These are phyloP conservation scores for Silurus asotus DNA, from an alignment of 2,113 vertebrate genomes.

Conservation along the genomic window DNA sequence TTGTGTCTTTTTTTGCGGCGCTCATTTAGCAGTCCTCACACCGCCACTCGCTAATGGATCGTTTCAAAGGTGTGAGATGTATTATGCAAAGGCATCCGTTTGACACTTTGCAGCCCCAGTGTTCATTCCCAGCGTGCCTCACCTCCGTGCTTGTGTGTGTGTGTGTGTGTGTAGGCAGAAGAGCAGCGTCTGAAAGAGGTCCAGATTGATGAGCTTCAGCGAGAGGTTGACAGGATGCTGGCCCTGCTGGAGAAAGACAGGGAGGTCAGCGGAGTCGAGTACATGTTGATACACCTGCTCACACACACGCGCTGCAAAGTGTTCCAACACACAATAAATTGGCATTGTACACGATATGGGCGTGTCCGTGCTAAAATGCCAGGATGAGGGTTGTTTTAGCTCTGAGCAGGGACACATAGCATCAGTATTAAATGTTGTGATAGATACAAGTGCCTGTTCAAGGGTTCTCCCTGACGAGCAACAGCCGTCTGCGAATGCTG, in stretches of 20 bases:
- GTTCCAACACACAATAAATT: neutral
- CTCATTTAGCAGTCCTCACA: constrained; percentile 61
- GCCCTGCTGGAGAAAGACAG: constrained; percentile 59
- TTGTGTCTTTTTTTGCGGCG: constrained; percentile 37
- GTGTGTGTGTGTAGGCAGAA: constrained; percentile 56
- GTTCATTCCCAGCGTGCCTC: constrained; percentile 58
- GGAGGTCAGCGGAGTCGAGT: constrained; percentile 55
- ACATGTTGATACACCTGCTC: constrained; percentile 31
- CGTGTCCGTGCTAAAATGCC: neutral
- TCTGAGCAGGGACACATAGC: neutral
- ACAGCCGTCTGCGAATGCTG: neutral
- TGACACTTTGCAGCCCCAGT: constrained; percentile 70
- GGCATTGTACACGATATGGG: neutral
- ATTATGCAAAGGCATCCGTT: constrained; percentile 74
- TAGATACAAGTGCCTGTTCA: neutral
- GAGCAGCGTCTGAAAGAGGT: constrained; percentile 59
- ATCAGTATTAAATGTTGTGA: neutral
- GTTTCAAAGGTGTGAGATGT: constrained; percentile 74
- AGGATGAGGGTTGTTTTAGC: neutral
- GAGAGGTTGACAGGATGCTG: constrained; percentile 61
- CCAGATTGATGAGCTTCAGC: constrained; percentile 66
- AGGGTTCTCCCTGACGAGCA: neutral
- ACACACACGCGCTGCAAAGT: neutral
- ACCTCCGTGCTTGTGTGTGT: constrained; percentile 50
- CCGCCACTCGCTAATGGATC: constrained; percentile 74